Evolutionary conservation across 2,113 vertebrate genomes (phyloP), one percentile per base, ranked within the genome.

Genomic region (Spea bombifrons): DNA sequence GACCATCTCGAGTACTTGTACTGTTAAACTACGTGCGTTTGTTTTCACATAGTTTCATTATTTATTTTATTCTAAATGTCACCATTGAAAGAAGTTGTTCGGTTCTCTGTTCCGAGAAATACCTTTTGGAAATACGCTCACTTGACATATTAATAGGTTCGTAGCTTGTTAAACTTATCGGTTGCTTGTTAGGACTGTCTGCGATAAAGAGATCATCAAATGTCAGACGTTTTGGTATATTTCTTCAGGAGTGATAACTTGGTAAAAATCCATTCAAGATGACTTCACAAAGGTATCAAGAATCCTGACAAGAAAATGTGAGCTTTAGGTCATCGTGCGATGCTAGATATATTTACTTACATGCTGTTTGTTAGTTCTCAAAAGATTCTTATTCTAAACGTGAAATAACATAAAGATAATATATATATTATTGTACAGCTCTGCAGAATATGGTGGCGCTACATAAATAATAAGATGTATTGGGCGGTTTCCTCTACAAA

Each of bases 101-200:
- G 63, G 46, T 16, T 77, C 46, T n/a, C 48, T 55, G 66, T 70
- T 16, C 45, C 61, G 53, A 70, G 66, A 67, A 70, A 77, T 77
- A 77, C 75, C 66, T 50, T n/a, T 59, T 44, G 53, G 53, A 69
- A 77, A 63, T 77, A 48, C 66, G 63, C 67, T 15, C 53, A 64
- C 66, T 77, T 77, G 66, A 77, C 75, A 77, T 77, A 77, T 69
- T 77, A 77, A 77, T 77, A 64, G 75, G 75, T 77, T 70, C 46
- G 63, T 70, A 70, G 66, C 75, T 77, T 77, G 75, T 70, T 70
- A 77, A 45, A 61, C 53, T 47, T 61, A 57, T 66, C 53, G 15
- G 59, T 44, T 70, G 75, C 75, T 71, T 77, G 75, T 77, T 77
- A 77, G 66, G 67, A 59, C 16, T 77, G 66, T 69, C 67, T 63